phyloP scores from a whole-genome alignment of 2,113 vertebrate species.

The Dolichotis patagonum region DNA sequence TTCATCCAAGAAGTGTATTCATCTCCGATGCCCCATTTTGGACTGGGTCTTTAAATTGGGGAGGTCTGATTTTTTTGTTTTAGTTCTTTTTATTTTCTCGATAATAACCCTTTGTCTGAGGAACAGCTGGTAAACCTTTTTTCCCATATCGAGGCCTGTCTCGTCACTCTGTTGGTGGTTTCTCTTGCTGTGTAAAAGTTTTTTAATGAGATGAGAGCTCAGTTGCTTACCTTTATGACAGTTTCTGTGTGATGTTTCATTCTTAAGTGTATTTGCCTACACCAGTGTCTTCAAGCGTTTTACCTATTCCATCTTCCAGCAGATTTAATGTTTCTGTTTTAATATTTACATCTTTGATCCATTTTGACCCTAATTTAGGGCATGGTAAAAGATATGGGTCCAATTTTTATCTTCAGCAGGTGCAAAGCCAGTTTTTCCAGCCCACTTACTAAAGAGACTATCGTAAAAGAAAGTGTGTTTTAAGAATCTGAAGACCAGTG shows the following conservation, averaged over 20 bases:
- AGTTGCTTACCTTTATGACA: not conserved
- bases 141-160: too few relatives aligned
- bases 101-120: too few relatives aligned
- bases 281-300: not conserved
- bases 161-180: too few relatives aligned
- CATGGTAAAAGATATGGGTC: not conserved
- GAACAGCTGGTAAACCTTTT: too few relatives aligned
- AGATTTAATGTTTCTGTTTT: not conserved
- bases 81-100: too few relatives aligned
- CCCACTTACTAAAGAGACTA: not conserved
- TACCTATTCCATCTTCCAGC: not conserved
- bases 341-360: not conserved
- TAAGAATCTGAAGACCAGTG: not conserved
- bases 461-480: not conserved
- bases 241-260: not conserved
- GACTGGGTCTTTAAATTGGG: too few relatives aligned
- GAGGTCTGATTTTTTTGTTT: too few relatives aligned
- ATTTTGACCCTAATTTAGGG: not conserved
- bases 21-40: not conserved
- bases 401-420: not conserved
- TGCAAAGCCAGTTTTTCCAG: not conserved
- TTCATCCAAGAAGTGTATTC: not conserved
- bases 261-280: not conserved
- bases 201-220: too few relatives aligned
- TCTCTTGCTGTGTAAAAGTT: too few relatives aligned